Percentiles rank a stretch among this genome's conserved stretches.
Conservation (phyloP, 2,797 vertebrate genomes). For the Phoebastria nigripes region DNA sequence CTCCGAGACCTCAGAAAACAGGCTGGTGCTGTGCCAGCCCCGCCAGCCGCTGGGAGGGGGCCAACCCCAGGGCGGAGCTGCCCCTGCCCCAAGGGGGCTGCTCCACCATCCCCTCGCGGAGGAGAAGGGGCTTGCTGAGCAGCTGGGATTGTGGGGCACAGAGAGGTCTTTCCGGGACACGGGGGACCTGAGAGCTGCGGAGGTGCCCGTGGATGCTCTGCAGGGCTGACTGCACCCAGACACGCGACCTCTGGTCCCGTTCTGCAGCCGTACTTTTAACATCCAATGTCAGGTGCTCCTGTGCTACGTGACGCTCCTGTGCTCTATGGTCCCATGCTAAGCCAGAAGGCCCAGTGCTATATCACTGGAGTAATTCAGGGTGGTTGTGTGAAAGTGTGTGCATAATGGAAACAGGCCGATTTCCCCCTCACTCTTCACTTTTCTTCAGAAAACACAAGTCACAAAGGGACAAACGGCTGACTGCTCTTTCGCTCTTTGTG, state of each 20-base stretch:
- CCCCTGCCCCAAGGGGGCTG: background rate
- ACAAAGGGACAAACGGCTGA: background rate
- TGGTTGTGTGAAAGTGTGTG: background rate
- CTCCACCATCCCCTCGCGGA: background rate
- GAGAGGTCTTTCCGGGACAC: background rate
- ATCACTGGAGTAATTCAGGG: background rate
- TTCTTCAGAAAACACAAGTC: background rate
- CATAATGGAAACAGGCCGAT: background rate
- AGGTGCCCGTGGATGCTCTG: background rate
- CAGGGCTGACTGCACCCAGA: background rate
- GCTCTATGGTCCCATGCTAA: background rate
- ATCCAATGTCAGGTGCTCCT: background rate
- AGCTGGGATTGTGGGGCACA: background rate
- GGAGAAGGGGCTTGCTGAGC: background rate
- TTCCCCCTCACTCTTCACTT: background rate
- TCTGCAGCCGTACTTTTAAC: background rate
- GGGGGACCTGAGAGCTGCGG: accelerated
- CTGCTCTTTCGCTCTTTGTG: background rate
- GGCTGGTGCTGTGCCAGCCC: background rate
- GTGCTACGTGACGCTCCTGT: background rate
- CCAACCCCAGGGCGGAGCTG: accelerated
- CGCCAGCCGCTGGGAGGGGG: accelerated
- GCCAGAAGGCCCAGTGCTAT: background rate
- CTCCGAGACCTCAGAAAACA: background rate
- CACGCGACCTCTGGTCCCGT: accelerated